phyloP scores from a whole-genome alignment of 53 echinoderm and acorn worm species.

The Hippasteria phrygiana region DNA sequence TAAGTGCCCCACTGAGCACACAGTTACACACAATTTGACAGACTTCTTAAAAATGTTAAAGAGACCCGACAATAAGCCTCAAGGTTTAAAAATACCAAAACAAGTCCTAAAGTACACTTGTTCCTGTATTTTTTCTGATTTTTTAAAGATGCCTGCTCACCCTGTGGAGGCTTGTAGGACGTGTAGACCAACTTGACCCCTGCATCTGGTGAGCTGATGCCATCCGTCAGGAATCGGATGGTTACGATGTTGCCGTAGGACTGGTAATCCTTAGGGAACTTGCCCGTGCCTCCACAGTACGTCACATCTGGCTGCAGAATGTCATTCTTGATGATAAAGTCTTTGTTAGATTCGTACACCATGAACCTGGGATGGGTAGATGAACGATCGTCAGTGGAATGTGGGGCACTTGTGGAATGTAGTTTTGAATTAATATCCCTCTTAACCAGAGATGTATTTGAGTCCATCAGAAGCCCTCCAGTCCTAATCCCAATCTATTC shows the following conservation, averaged over 20 bases:
- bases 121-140: too few species aligned
- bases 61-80: too few species aligned
- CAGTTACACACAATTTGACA: too few species aligned
- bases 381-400: background rate
- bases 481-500: too few species aligned
- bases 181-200: constrained; percentile 92
- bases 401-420: background rate
- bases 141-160: too few species aligned
- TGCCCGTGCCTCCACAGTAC: constrained; percentile 93
- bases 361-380: constrained; percentile 53
- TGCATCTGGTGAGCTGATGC: constrained; percentile 67
- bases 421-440: too few species aligned
- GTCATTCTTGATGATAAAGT: constrained; percentile 73
- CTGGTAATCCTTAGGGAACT: constrained; percentile 92
- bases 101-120: too few species aligned
- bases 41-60: too few species aligned
- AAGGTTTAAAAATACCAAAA: too few species aligned
- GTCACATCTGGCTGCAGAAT: constrained; percentile 79
- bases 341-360: constrained; percentile 84
- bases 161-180: constrained; percentile 80
- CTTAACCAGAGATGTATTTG: too few species aligned
- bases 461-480: too few species aligned
- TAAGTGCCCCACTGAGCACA: too few species aligned
- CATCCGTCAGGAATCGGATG: constrained; percentile 85
- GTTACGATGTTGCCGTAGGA: constrained; percentile 83